Base-by-base conservation (phyloP, 2,113 vertebrate genomes). In the Rhinolophus sinicus region DNA sequence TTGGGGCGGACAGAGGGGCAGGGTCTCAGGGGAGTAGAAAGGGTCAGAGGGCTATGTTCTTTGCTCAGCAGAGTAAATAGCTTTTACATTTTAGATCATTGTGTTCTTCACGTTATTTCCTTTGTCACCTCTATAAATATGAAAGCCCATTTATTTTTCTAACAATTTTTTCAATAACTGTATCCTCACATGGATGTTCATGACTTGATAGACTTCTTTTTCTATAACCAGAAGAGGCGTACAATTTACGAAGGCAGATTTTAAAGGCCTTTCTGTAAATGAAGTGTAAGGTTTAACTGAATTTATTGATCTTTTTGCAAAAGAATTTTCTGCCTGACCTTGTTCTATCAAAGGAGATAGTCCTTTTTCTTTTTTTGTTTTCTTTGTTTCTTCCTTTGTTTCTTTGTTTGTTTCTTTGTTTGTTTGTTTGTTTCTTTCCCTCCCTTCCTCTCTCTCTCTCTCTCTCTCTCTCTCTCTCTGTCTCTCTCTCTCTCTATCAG, bases 261-360 rank as follows among this genome's bases (percentile, higher is more conserved):
- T 83, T 82, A 80, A 64, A 84, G 85, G n/a, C 40, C 60, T 92
- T 96, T 87, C 60, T 86, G 19, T 21, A 40, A 50, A 52, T 58
- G 62, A 85, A 75, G 13, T 64, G 2, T 56, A 77, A 86, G 2
- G 21, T 94, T 96, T 70, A 96, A 80, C 52, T 75, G 70, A 78
- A 93, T 89, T 70, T 69, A 15, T 47, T 64, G 33, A 58, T 54
- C 10, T 88, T 88, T 64, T 18, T 60, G 22, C 9, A 15, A 7
- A 69, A 56, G 30, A 80, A 38, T 84, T 90, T 89, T 91, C 62
- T 93, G 67, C 22, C 44, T 81, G n/a, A 60, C 8, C 33, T 85
- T 95, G 22, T 87, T 56, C 54, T 47, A 50, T 56, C 18, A 78
- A 88, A 28, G 12, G 81, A 87, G 60, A 54, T 6, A n/a, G 35